These are phyloP conservation scores for Thamnophis elegans DNA, from an alignment of 2,797 vertebrate species.

Conservation along the genomic window DNA sequence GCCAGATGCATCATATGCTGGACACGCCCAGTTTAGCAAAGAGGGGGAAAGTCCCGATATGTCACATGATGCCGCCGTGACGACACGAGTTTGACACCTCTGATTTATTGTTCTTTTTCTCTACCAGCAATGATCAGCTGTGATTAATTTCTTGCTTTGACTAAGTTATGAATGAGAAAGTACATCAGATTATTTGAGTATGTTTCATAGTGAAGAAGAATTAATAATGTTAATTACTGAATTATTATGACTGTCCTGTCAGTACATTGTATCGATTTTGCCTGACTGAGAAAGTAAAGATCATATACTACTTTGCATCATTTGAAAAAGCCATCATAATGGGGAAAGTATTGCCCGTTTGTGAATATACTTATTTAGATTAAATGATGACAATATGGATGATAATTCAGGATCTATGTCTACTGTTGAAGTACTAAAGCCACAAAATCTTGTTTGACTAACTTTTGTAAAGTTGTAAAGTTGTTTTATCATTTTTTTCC, in stretches of 20 bases:
- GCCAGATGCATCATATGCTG: no score
- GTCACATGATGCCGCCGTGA: no score
- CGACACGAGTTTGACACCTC: no score
- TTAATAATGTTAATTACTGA: not conserved
- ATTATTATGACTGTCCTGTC: not conserved
- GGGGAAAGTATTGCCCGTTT: not conserved
- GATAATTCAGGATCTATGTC: not conserved
- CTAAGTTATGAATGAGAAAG: constrained; percentile 28
- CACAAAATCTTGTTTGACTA: not conserved
- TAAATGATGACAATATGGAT: not conserved
- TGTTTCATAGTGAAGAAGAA: not conserved
- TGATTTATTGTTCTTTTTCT: constrained; percentile 1
- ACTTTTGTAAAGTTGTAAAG: not conserved
- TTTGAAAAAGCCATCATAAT: not conserved
- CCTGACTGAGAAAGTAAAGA: not conserved
- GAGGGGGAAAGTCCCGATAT: no score
- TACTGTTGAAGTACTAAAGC: not conserved
- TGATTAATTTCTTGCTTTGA: constrained; percentile 1
- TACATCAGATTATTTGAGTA: constrained; percentile 4
- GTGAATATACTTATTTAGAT: not conserved
- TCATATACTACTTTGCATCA: not conserved
- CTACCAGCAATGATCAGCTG: constrained; percentile 34
- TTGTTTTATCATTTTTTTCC: not conserved
- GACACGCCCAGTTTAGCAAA: no score
- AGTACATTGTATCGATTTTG: not conserved